Evolutionary conservation across 2,113 vertebrate genomes (phyloP).

Genomic region (human): DNA sequence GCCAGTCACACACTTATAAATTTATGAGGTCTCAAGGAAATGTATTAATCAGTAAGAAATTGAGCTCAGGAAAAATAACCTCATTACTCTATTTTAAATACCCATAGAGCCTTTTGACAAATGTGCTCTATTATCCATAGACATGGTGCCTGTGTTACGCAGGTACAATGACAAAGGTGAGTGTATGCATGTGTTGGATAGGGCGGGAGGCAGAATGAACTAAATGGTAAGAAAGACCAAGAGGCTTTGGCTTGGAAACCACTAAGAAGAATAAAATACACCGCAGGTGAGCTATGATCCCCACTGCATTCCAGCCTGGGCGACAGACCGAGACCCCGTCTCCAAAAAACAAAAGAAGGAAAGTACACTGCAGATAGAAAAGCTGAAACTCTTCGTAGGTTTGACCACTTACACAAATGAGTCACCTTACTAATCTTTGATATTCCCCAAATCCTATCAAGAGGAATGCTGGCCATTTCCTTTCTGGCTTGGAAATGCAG

Average conservation of each 20-base stretch:
- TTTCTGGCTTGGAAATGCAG: neutral
- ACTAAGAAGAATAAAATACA: neutral
- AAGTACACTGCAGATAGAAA: neutral
- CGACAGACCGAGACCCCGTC: no score
- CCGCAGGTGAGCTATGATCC: neutral
- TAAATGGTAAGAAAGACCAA: neutral
- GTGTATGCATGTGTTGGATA: neutral
- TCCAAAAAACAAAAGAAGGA: neutral
- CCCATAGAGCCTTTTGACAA: neutral
- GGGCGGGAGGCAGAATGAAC: neutral
- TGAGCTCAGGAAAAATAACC: neutral
- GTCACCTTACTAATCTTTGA: neutral
- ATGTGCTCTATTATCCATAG: neutral
- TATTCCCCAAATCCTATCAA: conserved; percentile 33
- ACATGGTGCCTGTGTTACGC: neutral
- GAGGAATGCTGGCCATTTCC: conserved; percentile 24
- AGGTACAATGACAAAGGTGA: no score
- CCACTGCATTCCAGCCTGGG: no score
- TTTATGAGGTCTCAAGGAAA: conserved; percentile 38
- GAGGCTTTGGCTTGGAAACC: neutral
- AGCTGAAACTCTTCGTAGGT: neutral
- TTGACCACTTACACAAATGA: neutral
- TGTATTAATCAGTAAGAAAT: neutral
- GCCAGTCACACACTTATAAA: neutral
- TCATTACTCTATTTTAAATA: neutral